phyloP scores from a whole-genome alignment of 1,140 invertebrate species.

The Nylanderia fulva region DNA sequence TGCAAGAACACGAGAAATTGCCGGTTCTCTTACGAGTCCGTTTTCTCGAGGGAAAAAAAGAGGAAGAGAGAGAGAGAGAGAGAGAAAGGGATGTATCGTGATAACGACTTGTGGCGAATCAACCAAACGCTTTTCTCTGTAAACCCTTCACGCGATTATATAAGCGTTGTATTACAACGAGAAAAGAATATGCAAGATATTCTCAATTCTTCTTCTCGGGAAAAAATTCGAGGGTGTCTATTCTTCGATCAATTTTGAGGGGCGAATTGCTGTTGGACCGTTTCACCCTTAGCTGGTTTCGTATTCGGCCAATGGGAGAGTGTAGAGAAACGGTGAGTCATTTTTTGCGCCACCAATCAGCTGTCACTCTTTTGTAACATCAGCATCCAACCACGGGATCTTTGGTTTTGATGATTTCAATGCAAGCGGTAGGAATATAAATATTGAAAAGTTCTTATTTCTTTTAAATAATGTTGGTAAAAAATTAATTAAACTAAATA shows the following conservation, averaged over 20 bases:
- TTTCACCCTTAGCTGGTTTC: neutral
- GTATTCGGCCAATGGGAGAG: neutral
- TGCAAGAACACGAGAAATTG: slow-evolving; percentile 50
- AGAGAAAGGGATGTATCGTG: neutral
- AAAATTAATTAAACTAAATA: neutral
- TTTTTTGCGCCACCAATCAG: neutral
- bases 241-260: neutral
- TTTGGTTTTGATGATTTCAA: neutral
- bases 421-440: neutral
- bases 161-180: neutral
- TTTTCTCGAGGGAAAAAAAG: neutral
- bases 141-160: neutral
- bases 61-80: neutral
- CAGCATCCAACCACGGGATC: neutral
- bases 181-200: neutral
- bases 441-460: neutral
- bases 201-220: neutral
- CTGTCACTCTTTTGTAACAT: neutral
- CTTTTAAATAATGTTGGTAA: neutral
- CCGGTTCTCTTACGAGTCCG: slow-evolving; percentile 12
- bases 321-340: neutral
- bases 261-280: neutral
- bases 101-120: slow-evolving; percentile 42
- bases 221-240: neutral
- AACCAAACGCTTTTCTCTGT: neutral